These are phyloP conservation scores for Paramormyrops kingsleyae DNA, from an alignment of 2,113 vertebrate species.

Conservation along the genomic window DNA sequence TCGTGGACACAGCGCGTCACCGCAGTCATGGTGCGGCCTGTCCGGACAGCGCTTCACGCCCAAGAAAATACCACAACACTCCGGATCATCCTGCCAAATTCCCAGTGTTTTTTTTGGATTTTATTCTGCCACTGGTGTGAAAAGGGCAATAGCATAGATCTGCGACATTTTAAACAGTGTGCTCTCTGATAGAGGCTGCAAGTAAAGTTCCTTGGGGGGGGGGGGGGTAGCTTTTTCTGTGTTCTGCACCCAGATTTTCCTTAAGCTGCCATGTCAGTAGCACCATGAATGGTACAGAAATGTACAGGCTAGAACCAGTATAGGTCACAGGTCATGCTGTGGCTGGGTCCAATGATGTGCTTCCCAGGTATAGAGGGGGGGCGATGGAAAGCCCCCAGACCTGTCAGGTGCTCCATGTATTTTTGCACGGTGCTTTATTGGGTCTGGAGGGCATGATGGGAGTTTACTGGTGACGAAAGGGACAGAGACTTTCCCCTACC, in stretches of 20 bases:
- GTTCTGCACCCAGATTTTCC: slow-evolving; percentile 39
- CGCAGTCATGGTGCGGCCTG: slow-evolving; percentile 43
- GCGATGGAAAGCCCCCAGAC: not conserved
- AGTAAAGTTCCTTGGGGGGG: slow-evolving; percentile 25
- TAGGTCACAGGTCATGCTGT: slow-evolving; percentile 65
- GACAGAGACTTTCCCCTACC: not conserved
- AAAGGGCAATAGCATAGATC: slow-evolving; percentile 70
- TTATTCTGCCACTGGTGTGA: slow-evolving; percentile 72
- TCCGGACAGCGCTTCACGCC: slow-evolving; percentile 48
- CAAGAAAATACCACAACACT: slow-evolving; percentile 53
- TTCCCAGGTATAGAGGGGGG: not conserved
- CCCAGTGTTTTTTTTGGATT: slow-evolving; percentile 64
- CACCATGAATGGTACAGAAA: slow-evolving; percentile 2
- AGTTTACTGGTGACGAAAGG: not conserved
- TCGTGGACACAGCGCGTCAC: not conserved
- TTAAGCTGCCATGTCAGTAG: not conserved
- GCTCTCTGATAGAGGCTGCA: slow-evolving; percentile 70
- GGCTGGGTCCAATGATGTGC: slow-evolving; percentile 43
- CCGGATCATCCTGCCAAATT: slow-evolving; percentile 54
- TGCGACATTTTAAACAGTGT: slow-evolving; percentile 60
- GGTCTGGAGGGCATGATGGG: not conserved
- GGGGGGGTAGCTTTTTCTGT: slow-evolving; percentile 69
- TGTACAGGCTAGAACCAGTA: slow-evolving; percentile 62
- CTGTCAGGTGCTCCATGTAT: not conserved
- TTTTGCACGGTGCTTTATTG: not conserved